Evolutionary conservation across 2,797 vertebrate species (phyloP).

Genomic region (Falco concolor): DNA sequence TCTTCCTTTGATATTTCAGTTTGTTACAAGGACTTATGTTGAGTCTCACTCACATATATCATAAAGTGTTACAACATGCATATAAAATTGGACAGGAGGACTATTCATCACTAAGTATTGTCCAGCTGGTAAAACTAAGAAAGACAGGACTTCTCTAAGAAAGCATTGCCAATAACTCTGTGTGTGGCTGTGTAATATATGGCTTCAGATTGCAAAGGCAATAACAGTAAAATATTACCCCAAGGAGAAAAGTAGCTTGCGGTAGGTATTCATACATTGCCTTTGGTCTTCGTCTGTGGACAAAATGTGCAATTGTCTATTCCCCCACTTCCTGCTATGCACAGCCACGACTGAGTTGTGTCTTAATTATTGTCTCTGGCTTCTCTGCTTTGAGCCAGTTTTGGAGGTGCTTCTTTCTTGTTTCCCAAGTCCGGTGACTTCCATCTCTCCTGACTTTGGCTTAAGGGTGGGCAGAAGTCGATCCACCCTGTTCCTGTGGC

Average conservation of each 20-base stretch:
- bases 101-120: slow-evolving; percentile 61
- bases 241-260: slow-evolving; percentile 43
- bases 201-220: slow-evolving; percentile 52
- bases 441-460: background rate
- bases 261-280: slow-evolving; percentile 17
- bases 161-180: slow-evolving; percentile 43
- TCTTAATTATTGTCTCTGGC: background rate
- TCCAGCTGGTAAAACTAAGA: slow-evolving; percentile 49
- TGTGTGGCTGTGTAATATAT: slow-evolving; percentile 55
- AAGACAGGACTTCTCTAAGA: slow-evolving; percentile 23
- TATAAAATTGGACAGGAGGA: slow-evolving; percentile 59
- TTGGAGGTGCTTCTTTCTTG: background rate
- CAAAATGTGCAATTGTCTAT: background rate
- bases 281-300: background rate
- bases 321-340: background rate
- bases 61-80: slow-evolving; percentile 53
- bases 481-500: fast-evolving
- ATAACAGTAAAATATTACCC: slow-evolving; percentile 61
- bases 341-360: background rate
- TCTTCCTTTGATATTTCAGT: slow-evolving; percentile 48
- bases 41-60: slow-evolving; percentile 53
- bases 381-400: background rate
- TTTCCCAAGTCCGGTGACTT: background rate
- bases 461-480: background rate
- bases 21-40: slow-evolving; percentile 38